Evolutionary conservation across 2,888 invertebrate genomes (phyloP).

Genomic region (Scaptomyza flava): DNA sequence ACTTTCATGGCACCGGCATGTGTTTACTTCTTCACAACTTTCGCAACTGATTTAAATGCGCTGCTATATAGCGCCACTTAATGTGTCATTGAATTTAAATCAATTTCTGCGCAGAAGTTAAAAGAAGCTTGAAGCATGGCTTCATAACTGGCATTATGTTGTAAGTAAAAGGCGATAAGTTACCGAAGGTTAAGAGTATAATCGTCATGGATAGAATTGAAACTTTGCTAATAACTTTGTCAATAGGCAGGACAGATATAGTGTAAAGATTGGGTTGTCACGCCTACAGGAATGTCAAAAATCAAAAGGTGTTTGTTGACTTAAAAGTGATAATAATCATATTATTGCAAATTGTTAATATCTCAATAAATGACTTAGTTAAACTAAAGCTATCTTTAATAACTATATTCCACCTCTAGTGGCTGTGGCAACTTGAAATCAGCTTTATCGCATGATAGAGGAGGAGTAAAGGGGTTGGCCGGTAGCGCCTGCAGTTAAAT

Average conservation of each 20-base stretch:
- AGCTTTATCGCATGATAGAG: slow-evolving; percentile 7
- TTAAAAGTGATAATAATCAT: not conserved
- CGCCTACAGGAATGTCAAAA: no score
- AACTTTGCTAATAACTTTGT: no score
- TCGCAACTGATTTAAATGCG: slow-evolving; percentile 71
- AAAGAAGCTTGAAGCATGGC: not conserved
- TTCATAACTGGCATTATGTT: slow-evolving; percentile 10
- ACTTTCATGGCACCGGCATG: slow-evolving; percentile 25
- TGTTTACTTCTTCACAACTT: slow-evolving; percentile 29
- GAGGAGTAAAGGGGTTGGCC: slow-evolving; percentile 17
- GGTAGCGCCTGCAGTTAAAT: slow-evolving; percentile 72
- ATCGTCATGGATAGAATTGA: no score
- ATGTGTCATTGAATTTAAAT: slow-evolving; percentile 70
- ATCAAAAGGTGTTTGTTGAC: no score
- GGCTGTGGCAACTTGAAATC: slow-evolving; percentile 8
- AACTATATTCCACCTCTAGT: not conserved
- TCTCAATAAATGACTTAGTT: not conserved
- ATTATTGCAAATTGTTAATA: not conserved
- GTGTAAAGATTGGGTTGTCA: no score
- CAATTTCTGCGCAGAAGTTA: slow-evolving; percentile 35
- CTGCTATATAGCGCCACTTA: slow-evolving; percentile 73
- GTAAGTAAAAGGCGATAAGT: no score
- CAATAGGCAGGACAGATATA: no score
- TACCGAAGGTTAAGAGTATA: no score
- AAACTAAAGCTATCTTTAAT: slow-evolving; percentile 3